Conservation (phyloP, 2,888 invertebrate species). For the Archips xylosteana region DNA sequence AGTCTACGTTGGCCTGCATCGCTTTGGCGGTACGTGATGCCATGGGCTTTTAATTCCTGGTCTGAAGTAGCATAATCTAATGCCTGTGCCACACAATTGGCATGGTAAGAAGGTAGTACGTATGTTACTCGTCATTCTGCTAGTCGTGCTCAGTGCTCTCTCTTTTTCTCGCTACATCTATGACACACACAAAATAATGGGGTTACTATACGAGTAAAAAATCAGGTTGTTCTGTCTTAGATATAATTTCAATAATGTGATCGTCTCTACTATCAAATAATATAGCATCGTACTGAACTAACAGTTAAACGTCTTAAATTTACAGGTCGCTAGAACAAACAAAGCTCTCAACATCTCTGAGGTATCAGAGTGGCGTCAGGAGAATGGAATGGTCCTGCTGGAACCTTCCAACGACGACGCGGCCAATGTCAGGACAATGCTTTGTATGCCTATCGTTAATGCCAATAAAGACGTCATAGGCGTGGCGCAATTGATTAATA, state of each 20-base stretch:
- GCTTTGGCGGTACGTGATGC: constrained; percentile 86
- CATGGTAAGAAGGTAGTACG: no score
- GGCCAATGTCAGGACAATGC: constrained; percentile 90
- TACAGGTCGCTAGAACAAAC: constrained; percentile 94
- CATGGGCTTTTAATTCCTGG: not conserved
- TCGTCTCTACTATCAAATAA: no score
- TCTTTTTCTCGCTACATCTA: no score
- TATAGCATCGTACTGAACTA: not conserved
- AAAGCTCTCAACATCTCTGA: constrained; percentile 96
- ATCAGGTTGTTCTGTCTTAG: no score
- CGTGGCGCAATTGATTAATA: constrained; percentile 96
- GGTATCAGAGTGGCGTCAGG: constrained; percentile 92
- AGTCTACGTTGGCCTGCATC: constrained; percentile 92
- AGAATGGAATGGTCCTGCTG: constrained; percentile 84
- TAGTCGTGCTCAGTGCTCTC: no score
- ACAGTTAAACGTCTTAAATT: not conserved
- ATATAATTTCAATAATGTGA: no score
- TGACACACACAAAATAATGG: no score
- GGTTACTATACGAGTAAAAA: no score
- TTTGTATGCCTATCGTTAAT: constrained; percentile 97
- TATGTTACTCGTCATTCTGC: no score
- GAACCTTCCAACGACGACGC: constrained; percentile 83
- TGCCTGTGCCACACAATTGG: no score
- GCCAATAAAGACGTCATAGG: constrained; percentile 95
- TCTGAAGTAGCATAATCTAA: not conserved